Evolutionary conservation across 2,888 invertebrate genomes (phyloP).

Genomic region (Cepaea hortensis): DNA sequence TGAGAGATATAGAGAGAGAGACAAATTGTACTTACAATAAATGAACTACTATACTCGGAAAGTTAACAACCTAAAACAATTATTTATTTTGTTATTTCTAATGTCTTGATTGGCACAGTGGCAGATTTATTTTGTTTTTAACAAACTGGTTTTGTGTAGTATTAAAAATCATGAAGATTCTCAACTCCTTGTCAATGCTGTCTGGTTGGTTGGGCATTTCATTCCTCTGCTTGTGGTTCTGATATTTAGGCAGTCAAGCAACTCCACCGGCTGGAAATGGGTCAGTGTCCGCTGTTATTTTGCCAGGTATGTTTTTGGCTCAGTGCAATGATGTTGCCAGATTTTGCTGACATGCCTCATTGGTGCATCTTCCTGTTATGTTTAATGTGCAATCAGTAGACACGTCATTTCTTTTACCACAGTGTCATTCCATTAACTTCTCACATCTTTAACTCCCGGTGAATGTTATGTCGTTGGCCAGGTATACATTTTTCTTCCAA

Average conservation of each 20-base stretch:
- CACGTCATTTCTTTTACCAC: background rate
- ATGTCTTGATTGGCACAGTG: too few relatives aligned
- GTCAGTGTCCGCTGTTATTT: constrained; percentile 25
- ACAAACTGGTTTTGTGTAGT: too few relatives aligned
- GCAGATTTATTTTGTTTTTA: too few relatives aligned
- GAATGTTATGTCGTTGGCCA: too few relatives aligned
- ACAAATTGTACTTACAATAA: too few relatives aligned
- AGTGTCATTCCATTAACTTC: background rate
- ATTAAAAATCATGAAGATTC: too few relatives aligned
- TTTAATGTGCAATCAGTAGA: background rate
- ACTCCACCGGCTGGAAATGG: constrained; percentile 43
- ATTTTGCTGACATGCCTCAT: background rate
- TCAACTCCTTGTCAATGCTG: background rate
- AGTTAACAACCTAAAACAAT: too few relatives aligned
- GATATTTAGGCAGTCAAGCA: constrained; percentile 31
- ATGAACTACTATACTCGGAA: too few relatives aligned
- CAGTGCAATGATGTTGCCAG: constrained; percentile 4
- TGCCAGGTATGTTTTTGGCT: constrained; percentile 32
- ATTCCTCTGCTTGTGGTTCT: constrained; percentile 16
- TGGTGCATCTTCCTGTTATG: background rate
- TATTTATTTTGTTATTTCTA: too few relatives aligned
- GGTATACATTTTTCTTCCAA: too few relatives aligned
- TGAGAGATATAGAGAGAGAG: too few relatives aligned
- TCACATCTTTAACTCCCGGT: too few relatives aligned
- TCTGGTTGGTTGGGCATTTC: background rate